Percentiles rank a stretch among this genome's conserved stretches.
Conservation (phyloP, 2,888 invertebrate species). For the Drosophila rubida region DNA sequence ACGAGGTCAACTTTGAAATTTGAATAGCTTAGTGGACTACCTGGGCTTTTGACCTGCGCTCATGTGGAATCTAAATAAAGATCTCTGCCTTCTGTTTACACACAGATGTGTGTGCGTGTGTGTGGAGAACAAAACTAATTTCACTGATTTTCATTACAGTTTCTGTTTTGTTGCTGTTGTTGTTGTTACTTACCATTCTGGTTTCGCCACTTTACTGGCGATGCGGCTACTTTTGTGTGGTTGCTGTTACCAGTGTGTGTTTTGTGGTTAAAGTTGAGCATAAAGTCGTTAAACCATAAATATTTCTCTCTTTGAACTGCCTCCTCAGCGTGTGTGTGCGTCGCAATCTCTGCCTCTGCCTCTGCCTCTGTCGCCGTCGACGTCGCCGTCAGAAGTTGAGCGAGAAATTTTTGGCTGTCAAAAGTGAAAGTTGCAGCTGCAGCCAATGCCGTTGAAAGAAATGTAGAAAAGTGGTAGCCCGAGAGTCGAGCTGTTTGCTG, state of each 20-base stretch:
- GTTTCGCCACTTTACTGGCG: slow-evolving; percentile 57
- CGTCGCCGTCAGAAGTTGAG: slow-evolving; percentile 71
- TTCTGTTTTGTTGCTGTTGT: slow-evolving; percentile 7
- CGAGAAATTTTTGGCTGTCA: slow-evolving; percentile 81
- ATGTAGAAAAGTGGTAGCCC: slow-evolving; percentile 67
- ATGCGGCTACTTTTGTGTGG: slow-evolving; percentile 16
- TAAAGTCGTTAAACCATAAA: slow-evolving; percentile 74
- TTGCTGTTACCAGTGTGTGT: slow-evolving; percentile 17
- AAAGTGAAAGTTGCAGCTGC: slow-evolving; percentile 80
- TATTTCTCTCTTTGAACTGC: slow-evolving; percentile 69
- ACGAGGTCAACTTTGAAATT: slow-evolving; percentile 17
- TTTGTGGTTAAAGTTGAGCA: slow-evolving; percentile 71
- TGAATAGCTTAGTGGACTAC: not conserved
- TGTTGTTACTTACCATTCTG: slow-evolving; percentile 59
- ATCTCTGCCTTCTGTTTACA: too few relatives aligned
- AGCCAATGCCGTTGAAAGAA: slow-evolving; percentile 68
- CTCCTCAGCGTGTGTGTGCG: slow-evolving; percentile 33
- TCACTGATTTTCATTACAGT: slow-evolving; percentile 65
- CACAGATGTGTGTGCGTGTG: not conserved
- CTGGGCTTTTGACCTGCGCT: slow-evolving; percentile 10
- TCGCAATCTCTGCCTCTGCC: too few relatives aligned
- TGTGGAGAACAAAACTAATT: slow-evolving; percentile 54
- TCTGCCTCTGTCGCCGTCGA: not conserved
- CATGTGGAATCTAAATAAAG: slow-evolving; percentile 7
- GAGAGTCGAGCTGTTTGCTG: slow-evolving; percentile 18